Percentiles rank a stretch among this genome's conserved stretches.
phyloP scores from a whole-genome alignment of 2,113 vertebrate species.

The Pituophis catenifer region DNA sequence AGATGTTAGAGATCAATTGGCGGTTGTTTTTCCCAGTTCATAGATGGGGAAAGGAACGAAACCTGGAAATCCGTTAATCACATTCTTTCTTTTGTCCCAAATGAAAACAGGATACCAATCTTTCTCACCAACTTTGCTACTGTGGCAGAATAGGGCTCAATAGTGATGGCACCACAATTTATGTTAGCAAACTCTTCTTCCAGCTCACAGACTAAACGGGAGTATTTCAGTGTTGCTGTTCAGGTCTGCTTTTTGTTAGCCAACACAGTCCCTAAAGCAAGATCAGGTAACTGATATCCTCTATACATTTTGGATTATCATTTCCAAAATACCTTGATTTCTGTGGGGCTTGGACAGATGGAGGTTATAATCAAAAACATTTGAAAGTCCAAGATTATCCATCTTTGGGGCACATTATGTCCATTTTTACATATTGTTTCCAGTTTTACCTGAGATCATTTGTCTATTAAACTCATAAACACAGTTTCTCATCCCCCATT shows the following conservation, averaged over 20 bases:
- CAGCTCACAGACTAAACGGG: neutral
- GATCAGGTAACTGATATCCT: neutral
- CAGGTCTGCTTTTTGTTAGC: neutral
- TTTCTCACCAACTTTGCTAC: neutral
- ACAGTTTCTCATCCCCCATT: neutral
- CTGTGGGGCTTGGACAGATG: neutral
- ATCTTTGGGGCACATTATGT: neutral
- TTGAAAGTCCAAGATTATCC: neutral
- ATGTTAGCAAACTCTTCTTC: neutral
- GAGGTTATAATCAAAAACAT: neutral
- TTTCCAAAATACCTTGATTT: neutral
- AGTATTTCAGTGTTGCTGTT: neutral
- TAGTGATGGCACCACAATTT: neutral
- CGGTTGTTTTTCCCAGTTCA: neutral
- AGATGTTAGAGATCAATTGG: neutral
- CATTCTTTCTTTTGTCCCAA: neutral
- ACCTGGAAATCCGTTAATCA: neutral
- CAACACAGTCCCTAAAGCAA: neutral
- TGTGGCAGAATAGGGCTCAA: neutral
- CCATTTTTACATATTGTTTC: neutral
- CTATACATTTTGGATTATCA: neutral
- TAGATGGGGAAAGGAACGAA: neutral
- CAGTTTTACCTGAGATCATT: neutral
- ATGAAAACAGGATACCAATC: neutral
- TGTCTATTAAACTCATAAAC: neutral